Conservation (phyloP, 2,113 vertebrate species). For the Nymphicus hollandicus region DNA sequence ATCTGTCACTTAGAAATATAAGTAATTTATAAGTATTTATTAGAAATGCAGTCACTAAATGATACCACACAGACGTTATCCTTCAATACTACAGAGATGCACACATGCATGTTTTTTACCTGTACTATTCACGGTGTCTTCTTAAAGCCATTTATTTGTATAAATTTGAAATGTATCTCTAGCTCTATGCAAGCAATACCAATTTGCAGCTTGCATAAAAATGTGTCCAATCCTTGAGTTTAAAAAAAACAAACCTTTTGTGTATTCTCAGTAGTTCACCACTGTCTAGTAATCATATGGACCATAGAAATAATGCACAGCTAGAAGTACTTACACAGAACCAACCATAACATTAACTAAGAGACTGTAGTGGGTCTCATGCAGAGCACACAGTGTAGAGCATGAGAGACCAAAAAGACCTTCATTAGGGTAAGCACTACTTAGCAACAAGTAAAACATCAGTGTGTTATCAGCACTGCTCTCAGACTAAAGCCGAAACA, state of each 20-base stretch:
- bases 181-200: not conserved
- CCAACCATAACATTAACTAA: not conserved
- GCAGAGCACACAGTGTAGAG: not conserved
- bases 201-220: not conserved
- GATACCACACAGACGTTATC: not conserved
- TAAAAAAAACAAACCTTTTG: not conserved
- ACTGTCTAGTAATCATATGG: not conserved
- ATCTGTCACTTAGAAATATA: not conserved
- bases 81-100: not conserved
- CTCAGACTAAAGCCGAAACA: not conserved
- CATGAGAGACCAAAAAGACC: not conserved
- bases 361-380: not conserved
- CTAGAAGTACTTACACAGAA: not conserved
- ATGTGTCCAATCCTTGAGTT: fast-evolving
- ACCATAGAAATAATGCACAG: not conserved
- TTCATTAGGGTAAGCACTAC: not conserved
- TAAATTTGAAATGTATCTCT: not conserved
- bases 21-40: not conserved
- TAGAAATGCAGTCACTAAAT: not conserved
- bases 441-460: not conserved
- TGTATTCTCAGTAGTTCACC: not conserved
- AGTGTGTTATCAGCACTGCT: not conserved
- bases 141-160: not conserved
- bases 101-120: not conserved
- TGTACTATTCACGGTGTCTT: not conserved